Percentiles rank a stretch among this genome's conserved stretches.
Conservation (phyloP, 2,797 vertebrate species). For the Acanthiza pusilla region DNA sequence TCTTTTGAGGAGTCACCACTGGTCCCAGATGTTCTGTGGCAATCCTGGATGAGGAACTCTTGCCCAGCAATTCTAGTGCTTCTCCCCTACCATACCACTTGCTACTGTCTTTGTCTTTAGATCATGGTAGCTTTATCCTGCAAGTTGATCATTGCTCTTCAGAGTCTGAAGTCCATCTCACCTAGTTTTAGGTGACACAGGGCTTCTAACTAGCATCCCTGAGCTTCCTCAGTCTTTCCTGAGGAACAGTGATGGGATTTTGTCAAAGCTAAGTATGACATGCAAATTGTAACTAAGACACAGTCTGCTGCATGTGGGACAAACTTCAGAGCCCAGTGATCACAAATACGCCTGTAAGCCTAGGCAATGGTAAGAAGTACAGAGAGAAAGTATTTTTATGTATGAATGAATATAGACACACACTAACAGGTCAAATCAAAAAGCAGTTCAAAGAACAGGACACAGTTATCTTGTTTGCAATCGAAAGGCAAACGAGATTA, state of each 20-base stretch:
- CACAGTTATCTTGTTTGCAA: background rate
- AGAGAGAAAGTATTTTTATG: background rate
- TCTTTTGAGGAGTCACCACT: background rate
- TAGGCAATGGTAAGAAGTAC: background rate
- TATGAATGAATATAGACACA: background rate
- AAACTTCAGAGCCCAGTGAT: background rate
- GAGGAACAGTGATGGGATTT: background rate
- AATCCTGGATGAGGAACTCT: background rate
- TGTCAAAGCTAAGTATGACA: background rate
- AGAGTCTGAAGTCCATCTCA: background rate
- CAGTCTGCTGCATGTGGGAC: background rate
- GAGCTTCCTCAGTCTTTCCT: background rate
- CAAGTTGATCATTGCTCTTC: background rate
- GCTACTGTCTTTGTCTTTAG: background rate
- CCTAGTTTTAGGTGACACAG: background rate
- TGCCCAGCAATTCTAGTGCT: background rate
- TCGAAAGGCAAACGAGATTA: background rate
- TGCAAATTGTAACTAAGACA: background rate
- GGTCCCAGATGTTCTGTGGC: background rate
- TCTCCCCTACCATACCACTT: background rate
- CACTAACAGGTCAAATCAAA: background rate
- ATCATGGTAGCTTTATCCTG: background rate
- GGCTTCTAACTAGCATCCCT: background rate
- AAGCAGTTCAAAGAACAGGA: background rate
- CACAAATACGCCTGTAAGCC: background rate